Percentiles rank a stretch among this genome's conserved stretches.
These are phyloP conservation scores for Rhopalosiphum padi DNA, from an alignment of 1,140 invertebrate genomes.

Conservation along the genomic window DNA sequence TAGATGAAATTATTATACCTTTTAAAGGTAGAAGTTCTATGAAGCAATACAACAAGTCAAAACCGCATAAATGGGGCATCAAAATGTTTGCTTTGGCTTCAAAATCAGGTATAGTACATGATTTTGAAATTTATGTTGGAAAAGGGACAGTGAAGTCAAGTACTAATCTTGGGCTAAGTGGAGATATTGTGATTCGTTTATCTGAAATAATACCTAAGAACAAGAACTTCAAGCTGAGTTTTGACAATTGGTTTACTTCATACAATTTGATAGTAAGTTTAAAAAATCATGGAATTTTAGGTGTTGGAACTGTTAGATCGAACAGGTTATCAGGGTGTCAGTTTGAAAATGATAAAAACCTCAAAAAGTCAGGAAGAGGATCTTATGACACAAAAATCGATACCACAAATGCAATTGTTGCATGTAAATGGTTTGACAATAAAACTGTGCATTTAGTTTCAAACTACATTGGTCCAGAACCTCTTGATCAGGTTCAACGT, in stretches of 20 bases:
- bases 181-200: slow-evolving; percentile 15
- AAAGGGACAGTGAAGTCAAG: slow-evolving; percentile 14
- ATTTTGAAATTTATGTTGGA: slow-evolving; percentile 17
- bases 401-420: not conserved
- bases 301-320: not conserved
- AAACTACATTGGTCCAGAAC: not conserved
- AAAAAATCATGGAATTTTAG: not conserved
- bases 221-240: not conserved
- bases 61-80: no score
- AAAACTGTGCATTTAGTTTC: not conserved
- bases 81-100: no score
- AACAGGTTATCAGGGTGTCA: not conserved
- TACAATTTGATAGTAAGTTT: not conserved
- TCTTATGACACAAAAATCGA: not conserved
- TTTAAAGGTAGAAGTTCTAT: no score
- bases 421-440: not conserved
- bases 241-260: slow-evolving; percentile 5
- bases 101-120: not conserved
- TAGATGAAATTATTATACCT: no score
- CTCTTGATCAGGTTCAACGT: not conserved
- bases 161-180: not conserved
- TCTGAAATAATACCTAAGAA: not conserved
- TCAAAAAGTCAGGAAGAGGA: not conserved
- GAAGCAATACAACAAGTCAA: no score
- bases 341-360: not conserved